These are phyloP conservation scores for Nothocercus nigrocapillus DNA, from an alignment of 2,113 vertebrate genomes.

Conservation along the genomic window DNA sequence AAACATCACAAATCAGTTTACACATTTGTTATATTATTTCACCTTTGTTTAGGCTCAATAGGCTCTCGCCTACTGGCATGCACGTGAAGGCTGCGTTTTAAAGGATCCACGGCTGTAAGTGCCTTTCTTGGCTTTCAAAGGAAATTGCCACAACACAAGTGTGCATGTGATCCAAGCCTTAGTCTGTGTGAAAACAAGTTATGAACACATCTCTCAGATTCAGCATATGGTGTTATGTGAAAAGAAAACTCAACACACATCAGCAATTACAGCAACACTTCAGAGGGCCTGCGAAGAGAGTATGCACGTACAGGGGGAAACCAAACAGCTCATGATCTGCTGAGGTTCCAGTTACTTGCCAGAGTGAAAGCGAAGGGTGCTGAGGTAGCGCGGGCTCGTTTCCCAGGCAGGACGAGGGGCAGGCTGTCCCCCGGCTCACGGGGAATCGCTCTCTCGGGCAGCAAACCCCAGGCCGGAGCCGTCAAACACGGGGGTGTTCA, in stretches of 20 bases:
- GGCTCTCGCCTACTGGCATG: background rate
- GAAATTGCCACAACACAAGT: conserved; percentile 36
- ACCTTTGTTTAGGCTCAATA: background rate
- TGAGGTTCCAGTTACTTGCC: conserved; percentile 62
- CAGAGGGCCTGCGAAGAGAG: conserved; percentile 53
- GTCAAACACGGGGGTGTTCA: conserved; percentile 49
- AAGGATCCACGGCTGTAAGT: accelerated
- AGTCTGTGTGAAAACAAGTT: conserved; percentile 46
- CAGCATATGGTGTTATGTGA: conserved; percentile 58
- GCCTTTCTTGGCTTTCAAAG: conserved; percentile 20
- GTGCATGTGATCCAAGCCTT: conserved; percentile 22
- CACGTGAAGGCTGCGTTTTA: conserved; percentile 3
- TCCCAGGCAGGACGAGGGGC: conserved; percentile 65
- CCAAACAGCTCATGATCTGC: conserved; percentile 35
- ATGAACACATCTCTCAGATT: conserved; percentile 33
- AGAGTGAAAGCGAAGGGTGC: conserved; percentile 58
- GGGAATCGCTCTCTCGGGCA: conserved; percentile 31
- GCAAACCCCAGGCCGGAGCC: conserved; percentile 45
- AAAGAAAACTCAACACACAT: conserved; percentile 62
- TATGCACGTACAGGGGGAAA: background rate
- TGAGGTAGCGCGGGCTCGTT: conserved; percentile 61
- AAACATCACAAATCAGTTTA: conserved; percentile 20
- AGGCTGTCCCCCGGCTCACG: conserved; percentile 25
- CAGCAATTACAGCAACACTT: conserved; percentile 70
- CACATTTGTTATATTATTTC: background rate